Evolutionary conservation across 2,888 invertebrate species (phyloP), one percentile per base, ranked within the genome.

Genomic region (Trachelus iudaicus): DNA sequence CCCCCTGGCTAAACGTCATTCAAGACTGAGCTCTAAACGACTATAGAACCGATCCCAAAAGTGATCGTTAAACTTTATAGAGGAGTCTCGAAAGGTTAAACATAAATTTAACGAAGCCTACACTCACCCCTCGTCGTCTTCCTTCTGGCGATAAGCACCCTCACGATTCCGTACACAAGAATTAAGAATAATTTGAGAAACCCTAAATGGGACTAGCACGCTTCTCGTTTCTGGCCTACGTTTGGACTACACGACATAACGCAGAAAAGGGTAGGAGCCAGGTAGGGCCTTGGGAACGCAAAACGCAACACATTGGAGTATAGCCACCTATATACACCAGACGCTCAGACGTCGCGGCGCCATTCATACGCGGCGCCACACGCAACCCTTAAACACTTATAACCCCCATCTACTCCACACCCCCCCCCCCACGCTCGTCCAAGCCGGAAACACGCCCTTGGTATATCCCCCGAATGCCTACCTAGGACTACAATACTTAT

Each of bases 331-430:
- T 56, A 23, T 56, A 56, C 56, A 23, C 0, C 73, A 69, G 74
- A 84, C 86, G 87, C 85, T 87, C 86, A 91, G 91, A 91, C 91
- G 88, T 88, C 88, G 85, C 85, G 91, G 89, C 90, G 89, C 90
- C 90, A 82, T 86, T 85, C 86, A 81, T 86, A 84, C 84, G 81
- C 84, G 90, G 90, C 90, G 90, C 91, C 91, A 84, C 91, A 91
- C 91, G 91, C 91, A 87, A 91, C 83, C 87, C 86, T 86, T 84
- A 81, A 88, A 84, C 86, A 83, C 88, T 85, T 56, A 85, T 88
- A 88, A 88, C 83, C 83, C 81, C 80, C 82, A 79, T 69, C 56
- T 76, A 68, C 35, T 34, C 34, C 34, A 34, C 31, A 1, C 31
- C 1, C 34, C 34, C 34, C 0, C 6, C 34, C 34, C 40, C 76